phyloP scores from a whole-genome alignment of 2,888 invertebrate genomes.

The Crioceris asparagi region DNA sequence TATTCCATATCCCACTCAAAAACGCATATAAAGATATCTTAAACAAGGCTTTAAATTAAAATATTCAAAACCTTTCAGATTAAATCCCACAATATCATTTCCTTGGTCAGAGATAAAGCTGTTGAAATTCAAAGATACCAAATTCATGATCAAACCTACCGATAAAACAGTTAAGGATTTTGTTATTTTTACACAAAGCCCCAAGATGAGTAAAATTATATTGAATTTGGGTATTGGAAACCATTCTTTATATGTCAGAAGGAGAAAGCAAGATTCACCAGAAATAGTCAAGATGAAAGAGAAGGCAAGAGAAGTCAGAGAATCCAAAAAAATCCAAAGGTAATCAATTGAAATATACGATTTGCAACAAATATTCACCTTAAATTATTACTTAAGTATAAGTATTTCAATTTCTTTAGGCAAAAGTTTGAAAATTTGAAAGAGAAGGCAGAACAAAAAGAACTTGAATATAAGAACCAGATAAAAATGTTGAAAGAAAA shows the following conservation, averaged over 20 bases:
- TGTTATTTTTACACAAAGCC: conserved; percentile 92
- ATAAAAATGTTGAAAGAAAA: conserved; percentile 84
- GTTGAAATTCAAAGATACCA: conserved; percentile 97
- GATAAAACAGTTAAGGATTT: conserved; percentile 98
- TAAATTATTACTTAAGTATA: no score
- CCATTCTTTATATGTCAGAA: conserved; percentile 95
- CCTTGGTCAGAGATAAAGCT: conserved; percentile 99
- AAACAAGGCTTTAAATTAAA: no score
- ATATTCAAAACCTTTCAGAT: no score
- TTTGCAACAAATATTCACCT: no score
- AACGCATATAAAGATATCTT: no score
- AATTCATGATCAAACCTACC: conserved; percentile 97
- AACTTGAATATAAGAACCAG: conserved; percentile 88
- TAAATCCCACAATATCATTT: conserved; percentile 96
- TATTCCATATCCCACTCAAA: no score
- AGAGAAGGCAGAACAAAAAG: conserved; percentile 89
- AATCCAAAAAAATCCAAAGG: conserved; percentile 47
- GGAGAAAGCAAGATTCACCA: conserved; percentile 96
- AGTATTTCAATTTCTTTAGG: no score
- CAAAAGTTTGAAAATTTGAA: conserved; percentile 86
- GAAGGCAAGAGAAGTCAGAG: conserved; percentile 88
- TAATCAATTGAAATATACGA: no score
- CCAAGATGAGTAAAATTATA: conserved; percentile 95
- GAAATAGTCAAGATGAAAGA: conserved; percentile 99
- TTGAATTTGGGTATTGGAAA: conserved; percentile 98